These are phyloP conservation scores for Loxodonta africana DNA, from an alignment of 2,113 vertebrate genomes.

Conservation along the genomic window DNA sequence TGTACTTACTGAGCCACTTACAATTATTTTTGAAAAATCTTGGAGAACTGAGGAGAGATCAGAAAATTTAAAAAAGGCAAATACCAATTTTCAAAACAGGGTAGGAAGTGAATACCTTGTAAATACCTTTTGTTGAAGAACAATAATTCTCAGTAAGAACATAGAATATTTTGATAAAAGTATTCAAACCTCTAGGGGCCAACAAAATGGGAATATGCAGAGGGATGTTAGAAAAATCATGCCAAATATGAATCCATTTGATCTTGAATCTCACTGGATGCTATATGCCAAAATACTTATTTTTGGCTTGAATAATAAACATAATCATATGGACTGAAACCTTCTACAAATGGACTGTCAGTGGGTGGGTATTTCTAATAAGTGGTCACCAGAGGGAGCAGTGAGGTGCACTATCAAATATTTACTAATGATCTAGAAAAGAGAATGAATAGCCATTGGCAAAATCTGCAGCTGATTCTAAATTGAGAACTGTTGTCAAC, in stretches of 20 bases:
- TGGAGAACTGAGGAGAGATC: slow-evolving; percentile 82
- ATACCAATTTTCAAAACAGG: slow-evolving; percentile 74
- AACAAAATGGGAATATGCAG: slow-evolving; percentile 38
- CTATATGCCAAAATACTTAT: background rate
- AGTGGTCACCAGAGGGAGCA: background rate
- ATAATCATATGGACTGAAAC: background rate
- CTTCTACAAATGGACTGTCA: background rate
- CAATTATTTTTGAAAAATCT: slow-evolving; percentile 81
- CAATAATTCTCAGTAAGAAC: slow-evolving; percentile 58
- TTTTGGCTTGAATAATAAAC: slow-evolving; percentile 59
- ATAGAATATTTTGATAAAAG: slow-evolving; percentile 72
- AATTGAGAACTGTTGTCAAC: slow-evolving; percentile 59
- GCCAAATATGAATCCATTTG: slow-evolving; percentile 32
- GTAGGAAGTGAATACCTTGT: slow-evolving; percentile 68
- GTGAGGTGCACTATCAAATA: slow-evolving; percentile 20
- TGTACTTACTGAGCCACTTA: slow-evolving; percentile 79
- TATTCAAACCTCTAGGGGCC: slow-evolving; percentile 35
- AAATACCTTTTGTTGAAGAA: slow-evolving; percentile 55
- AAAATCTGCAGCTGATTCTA: slow-evolving; percentile 59
- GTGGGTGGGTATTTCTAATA: slow-evolving; percentile 1
- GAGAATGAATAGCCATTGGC: background rate
- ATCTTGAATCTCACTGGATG: slow-evolving; percentile 7
- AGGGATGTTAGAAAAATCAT: slow-evolving; percentile 9
- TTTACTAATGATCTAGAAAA: slow-evolving; percentile 63
- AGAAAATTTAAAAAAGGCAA: slow-evolving; percentile 80